Base-by-base conservation (phyloP, 2,797 vertebrate species). In the Orestias chungarensis region DNA sequence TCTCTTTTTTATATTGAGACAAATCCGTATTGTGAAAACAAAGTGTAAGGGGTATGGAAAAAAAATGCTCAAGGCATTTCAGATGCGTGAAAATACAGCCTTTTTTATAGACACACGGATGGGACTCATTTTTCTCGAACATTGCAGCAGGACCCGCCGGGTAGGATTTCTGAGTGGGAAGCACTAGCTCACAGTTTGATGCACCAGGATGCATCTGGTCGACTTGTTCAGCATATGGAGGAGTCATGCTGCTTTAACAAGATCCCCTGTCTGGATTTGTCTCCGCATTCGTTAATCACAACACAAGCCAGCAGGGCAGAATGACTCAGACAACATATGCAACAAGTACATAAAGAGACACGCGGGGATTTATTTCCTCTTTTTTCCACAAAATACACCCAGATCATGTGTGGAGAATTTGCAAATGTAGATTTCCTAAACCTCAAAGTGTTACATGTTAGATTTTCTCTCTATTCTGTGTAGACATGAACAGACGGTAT, bases 181-280 rank as follows among this genome's bases (percentile, higher is more conserved):
- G 46, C 71, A 29, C 52, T 29, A n/a, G n/a, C 67, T 79, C 73
- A 55, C 70, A 69, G 69, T 46, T 20, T 38, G 65, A 57, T 70
- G 75, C 81, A 68, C 35, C 49, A 23, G 42, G 77, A 78, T 68
- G 71, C 66, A 54, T 72, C 73, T 31, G 73, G 70, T 78, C 49
- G 18, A 9, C 62, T 64, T 68, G 67, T 49, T 42, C 47, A 44
- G 66, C 40, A n/a, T 61, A 78, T 27, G 3, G 66, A 69, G 6
- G 27, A 65, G 77, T 76, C 73, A 23, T 64, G 76, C 73, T 68
- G 77, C 68, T 38, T 64, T 55, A 33, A 80, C 79, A 64, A 80
- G 69, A 74, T 78, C 77, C 81, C 76, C 85, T 15, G 62, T 67
- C 3, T 33, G 65, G 75, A 75, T 76, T 68, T n/a, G 17, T 31